phyloP scores from a whole-genome alignment of 2,797 vertebrate genomes.

The Meriones psammophilus region DNA sequence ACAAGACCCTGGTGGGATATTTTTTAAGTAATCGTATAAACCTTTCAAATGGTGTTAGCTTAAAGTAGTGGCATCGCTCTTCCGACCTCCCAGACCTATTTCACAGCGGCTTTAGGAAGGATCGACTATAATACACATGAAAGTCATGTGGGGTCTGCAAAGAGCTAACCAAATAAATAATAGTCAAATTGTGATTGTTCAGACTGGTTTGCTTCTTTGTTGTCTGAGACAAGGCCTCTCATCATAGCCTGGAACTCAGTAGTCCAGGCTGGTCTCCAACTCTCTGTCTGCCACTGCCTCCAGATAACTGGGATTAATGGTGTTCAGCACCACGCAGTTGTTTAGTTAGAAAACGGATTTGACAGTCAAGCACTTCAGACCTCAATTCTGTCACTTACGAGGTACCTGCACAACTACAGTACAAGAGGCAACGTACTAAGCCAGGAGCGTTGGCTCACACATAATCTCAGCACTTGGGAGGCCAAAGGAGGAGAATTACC shows the following conservation, averaged over 20 bases:
- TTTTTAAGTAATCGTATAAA: neutral
- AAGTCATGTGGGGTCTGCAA: neutral
- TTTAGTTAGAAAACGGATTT: neutral
- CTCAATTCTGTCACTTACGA: neutral
- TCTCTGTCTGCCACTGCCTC: neutral
- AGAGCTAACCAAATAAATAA: neutral
- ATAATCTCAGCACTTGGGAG: neutral
- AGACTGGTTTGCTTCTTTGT: neutral
- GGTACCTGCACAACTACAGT: neutral
- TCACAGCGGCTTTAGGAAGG: neutral
- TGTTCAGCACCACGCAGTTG: too few relatives aligned
- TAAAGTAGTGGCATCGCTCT: neutral
- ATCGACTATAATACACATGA: neutral
- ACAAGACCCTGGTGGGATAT: neutral
- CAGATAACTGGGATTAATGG: neutral
- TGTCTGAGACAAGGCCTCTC: neutral
- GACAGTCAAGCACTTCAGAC: neutral
- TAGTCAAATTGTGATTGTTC: neutral
- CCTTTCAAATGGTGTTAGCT: neutral
- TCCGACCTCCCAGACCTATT: conserved; percentile 1
- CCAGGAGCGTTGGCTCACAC: neutral
- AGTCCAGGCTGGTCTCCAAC: neutral
- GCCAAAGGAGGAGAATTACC: neutral
- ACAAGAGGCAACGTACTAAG: neutral
- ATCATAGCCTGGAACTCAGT: neutral